A percentile compares a stretch with the other conserved stretches of the same genome.
Conservation (phyloP, 1,140 invertebrate species). For the Hycleus phaleratus region DNA sequence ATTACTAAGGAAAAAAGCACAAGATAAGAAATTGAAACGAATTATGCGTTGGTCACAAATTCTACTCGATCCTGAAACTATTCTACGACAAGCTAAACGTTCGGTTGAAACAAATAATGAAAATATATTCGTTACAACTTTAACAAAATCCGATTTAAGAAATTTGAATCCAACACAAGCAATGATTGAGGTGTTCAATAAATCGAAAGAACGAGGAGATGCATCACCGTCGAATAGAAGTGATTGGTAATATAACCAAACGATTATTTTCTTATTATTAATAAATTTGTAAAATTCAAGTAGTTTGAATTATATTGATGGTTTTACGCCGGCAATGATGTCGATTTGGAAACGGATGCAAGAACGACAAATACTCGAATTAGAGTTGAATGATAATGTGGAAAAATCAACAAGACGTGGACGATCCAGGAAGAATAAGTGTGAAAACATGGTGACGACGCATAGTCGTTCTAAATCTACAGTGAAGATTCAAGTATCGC, state of each 20-base stretch:
- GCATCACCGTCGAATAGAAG: conserved; percentile 19
- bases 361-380: conserved; percentile 39
- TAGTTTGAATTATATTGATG: conserved; percentile 34
- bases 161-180: conserved; percentile 48
- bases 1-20: conserved; percentile 41
- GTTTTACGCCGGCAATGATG: conserved; percentile 50
- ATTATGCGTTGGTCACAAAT: conserved; percentile 50
- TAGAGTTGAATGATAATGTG: conserved; percentile 23
- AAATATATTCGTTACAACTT: conserved; percentile 21
- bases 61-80: conserved; percentile 48
- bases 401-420: neutral
- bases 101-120: no score
- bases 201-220: conserved; percentile 40
- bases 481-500: no score
- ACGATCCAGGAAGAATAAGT: neutral
- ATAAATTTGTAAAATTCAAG: conserved; percentile 2
- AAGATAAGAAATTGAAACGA: conserved; percentile 30
- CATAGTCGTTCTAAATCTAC: no score
- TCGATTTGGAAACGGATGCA: conserved; percentile 41
- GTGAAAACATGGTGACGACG: no score
- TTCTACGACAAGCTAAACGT: conserved; percentile 41
- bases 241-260: conserved; percentile 17
- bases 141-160: conserved; percentile 40
- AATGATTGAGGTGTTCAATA: conserved; percentile 49
- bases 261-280: neutral